phyloP scores from a whole-genome alignment of 30 jellyfish, hydroid and myxozoan genomes.

The Cassiopea andromeda region DNA sequence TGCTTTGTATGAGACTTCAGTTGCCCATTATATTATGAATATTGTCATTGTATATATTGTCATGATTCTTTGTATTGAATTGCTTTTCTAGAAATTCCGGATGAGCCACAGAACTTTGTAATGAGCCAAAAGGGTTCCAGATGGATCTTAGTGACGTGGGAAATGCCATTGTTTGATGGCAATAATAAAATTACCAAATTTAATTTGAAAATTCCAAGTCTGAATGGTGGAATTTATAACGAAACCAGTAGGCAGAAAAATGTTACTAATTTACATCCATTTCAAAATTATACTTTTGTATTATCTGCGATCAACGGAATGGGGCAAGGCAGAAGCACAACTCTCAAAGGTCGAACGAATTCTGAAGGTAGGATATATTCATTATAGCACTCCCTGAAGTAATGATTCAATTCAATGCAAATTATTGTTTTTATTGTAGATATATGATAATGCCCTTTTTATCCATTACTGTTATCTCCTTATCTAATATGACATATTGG shows the following conservation, averaged over 20 bases:
- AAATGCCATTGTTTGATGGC: slow-evolving; percentile 23
- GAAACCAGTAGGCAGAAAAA: not conserved
- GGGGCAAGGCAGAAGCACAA: slow-evolving; percentile 1
- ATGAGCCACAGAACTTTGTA: not conserved
- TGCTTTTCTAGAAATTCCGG: slow-evolving; percentile 18
- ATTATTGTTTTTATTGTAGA: too few species aligned
- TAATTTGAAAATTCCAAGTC: not conserved
- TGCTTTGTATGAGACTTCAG: not conserved
- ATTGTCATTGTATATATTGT: not conserved
- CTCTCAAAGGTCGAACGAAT: not conserved
- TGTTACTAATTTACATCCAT: slow-evolving; percentile 29
- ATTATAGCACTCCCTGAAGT: not conserved
- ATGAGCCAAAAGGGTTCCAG: not conserved
- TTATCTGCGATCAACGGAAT: slow-evolving; percentile 11
- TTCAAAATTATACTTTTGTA: slow-evolving; percentile 18
- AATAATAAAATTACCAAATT: slow-evolving; percentile 1
- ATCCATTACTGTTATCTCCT: too few species aligned
- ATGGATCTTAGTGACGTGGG: slow-evolving; percentile 19
- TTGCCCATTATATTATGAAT: not conserved
- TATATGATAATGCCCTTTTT: too few species aligned
- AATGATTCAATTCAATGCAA: too few species aligned
- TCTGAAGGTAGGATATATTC: slow-evolving; percentile 11
- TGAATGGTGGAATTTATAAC: not conserved
- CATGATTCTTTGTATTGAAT: not conserved
- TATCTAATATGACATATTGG: too few species aligned